A percentile compares a stretch with the other conserved stretches of the same genome.
These are phyloP conservation scores for Laothoe populi DNA, from an alignment of 2,888 invertebrate species.

Conservation along the genomic window DNA sequence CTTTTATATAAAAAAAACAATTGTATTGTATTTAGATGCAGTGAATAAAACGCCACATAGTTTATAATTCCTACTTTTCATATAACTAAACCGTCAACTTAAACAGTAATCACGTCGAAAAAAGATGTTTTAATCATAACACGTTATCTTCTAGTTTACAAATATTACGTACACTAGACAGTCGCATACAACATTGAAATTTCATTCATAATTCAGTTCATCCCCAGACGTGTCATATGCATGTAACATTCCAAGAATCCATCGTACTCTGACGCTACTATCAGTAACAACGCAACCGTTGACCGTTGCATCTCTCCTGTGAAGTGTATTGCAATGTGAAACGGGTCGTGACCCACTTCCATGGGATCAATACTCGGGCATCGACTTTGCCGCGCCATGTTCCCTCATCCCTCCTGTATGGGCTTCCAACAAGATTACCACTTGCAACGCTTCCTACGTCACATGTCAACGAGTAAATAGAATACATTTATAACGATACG, in stretches of 20 bases:
- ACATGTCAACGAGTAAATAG: no score
- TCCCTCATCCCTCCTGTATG: conserved; percentile 40
- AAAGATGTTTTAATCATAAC: background rate
- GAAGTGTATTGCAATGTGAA: conserved; percentile 75
- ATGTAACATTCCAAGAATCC: conserved; percentile 13
- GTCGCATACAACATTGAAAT: background rate
- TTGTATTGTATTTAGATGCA: no score
- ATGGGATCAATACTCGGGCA: conserved; percentile 83
- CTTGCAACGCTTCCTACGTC: conserved; percentile 33
- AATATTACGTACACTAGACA: background rate
- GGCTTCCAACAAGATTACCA: conserved; percentile 43
- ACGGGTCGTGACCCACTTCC: conserved; percentile 81
- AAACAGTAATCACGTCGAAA: background rate
- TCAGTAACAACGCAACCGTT: conserved; percentile 23
- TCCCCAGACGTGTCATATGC: background rate
- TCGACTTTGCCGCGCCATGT: conserved; percentile 71
- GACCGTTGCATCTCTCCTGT: conserved; percentile 61
- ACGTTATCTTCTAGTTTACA: background rate
- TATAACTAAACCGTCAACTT: no score
- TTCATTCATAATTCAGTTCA: conserved; percentile 8
- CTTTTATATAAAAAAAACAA: no score
- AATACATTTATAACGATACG: background rate
- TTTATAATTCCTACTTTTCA: no score
- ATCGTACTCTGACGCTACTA: background rate
- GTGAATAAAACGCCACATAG: no score